Conservation (phyloP, 2,797 vertebrate genomes). For the Manis pentadactyla region DNA sequence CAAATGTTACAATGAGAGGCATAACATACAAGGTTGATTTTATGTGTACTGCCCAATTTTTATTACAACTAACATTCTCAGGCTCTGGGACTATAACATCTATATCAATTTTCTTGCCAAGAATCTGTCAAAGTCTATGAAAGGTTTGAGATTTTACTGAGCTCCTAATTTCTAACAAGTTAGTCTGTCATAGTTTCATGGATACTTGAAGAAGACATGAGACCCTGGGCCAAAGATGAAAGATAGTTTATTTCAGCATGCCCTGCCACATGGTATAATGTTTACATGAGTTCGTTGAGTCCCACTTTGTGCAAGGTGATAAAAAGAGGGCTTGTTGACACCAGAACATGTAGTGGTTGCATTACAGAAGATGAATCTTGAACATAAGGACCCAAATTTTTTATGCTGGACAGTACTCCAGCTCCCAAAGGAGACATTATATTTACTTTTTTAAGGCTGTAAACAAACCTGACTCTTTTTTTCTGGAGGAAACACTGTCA, state of each 20-base stretch:
- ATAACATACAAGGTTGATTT: neutral
- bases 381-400: neutral
- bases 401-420: neutral
- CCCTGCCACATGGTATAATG: neutral
- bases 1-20: neutral
- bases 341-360: neutral
- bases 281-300: neutral
- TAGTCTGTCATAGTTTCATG: neutral
- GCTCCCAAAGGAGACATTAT: neutral
- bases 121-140: neutral
- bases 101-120: neutral
- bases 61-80: neutral
- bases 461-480: neutral
- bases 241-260: neutral
- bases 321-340: neutral
- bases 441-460: neutral
- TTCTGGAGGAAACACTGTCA: neutral
- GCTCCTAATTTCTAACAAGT: neutral
- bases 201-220: neutral
- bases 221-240: neutral
- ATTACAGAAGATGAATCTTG: neutral
- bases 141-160: neutral
- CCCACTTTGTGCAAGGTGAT: neutral
- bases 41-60: neutral
- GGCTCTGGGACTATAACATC: neutral